Evolutionary conservation across 2,797 vertebrate genomes (phyloP), one percentile per base, ranked within the genome.

Genomic region (Steatocranus sp.): DNA sequence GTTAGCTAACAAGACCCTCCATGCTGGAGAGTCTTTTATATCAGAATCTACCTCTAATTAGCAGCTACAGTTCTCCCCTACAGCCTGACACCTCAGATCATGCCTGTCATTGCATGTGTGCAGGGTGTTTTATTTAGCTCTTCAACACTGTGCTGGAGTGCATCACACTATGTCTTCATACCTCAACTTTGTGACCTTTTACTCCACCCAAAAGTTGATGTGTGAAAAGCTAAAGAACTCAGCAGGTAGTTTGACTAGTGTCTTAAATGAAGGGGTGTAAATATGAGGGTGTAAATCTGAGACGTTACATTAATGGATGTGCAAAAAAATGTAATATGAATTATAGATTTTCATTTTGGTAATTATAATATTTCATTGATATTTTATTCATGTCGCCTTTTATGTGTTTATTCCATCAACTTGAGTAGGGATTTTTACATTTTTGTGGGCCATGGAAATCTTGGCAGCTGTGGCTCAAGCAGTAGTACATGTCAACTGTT

Each of bases 1-100:
- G 89, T 87, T 85, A 63, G 83, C 86, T 91, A 92, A 94, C 89
- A 89, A 92, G 88, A 78, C 81, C 82, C 85, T 89, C 70, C 78
- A 78, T 54, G 75, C 86, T 79, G 76, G 79, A 90, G 86, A 79
- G 74, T 43, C 85, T 83, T 90, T 84, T 51, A 74, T 83, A 48
- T 91, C 81, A 84, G 80, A 78, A 58, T 84, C 77, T 77, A 75
- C 81, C 73, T 83, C 82, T 87, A 89, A 93, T 94, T 91, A 92
- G 86, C 80, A 76, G 76, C 80, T 73, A 25, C 48, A 73, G 51
- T 75, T 41, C 41, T 53, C 63, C 75, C 81, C 58, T 53, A 34
- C 61, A 81, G 78, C 51, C 78, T 74, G 41, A 63, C 82, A 73
- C 83, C 75, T 85, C 56, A 61, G 53, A 77, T 86, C 80, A 63